Conservation (phyloP, 2,888 invertebrate genomes). For the Notodonta ziczac region DNA sequence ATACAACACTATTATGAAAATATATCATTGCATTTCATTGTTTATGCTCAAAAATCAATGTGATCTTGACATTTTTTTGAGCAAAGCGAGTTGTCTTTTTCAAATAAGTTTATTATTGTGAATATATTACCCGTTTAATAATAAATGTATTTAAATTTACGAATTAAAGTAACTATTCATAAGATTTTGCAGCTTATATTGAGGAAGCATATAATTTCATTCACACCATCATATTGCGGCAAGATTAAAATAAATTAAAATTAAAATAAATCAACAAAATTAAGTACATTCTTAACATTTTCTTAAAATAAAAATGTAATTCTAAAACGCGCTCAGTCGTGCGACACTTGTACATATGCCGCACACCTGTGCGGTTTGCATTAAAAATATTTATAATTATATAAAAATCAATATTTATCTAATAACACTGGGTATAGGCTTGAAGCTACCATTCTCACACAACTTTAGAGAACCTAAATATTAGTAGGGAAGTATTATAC, state of each 20-base stretch:
- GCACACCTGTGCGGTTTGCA: conserved; percentile 11
- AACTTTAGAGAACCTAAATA: not conserved
- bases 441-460: conserved; percentile 17
- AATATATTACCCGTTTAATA: conserved; percentile 51
- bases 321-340: conserved; percentile 12
- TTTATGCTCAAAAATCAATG: conserved; percentile 40
- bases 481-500: too few relatives aligned
- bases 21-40: conserved; percentile 43
- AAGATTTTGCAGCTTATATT: conserved; percentile 56
- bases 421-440: conserved; percentile 36
- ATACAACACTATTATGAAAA: conserved; percentile 62
- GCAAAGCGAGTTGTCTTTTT: conserved; percentile 38
- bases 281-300: conserved; percentile 58
- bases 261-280: conserved; percentile 52
- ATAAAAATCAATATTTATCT: conserved; percentile 23
- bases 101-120: conserved; percentile 42
- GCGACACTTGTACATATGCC: conserved; percentile 4
- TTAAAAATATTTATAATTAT: conserved; percentile 3
- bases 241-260: conserved; percentile 48
- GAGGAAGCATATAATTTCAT: conserved; percentile 34
- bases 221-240: conserved; percentile 31
- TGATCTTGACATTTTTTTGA: conserved; percentile 41
- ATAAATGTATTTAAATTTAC: conserved; percentile 27
- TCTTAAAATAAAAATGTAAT: conserved; percentile 22
- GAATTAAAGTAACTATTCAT: conserved; percentile 48